A percentile compares a stretch with the other conserved stretches of the same genome.
Evolutionary conservation across 1,140 invertebrate species (phyloP).

Genomic region (Drosophila insularis): DNA sequence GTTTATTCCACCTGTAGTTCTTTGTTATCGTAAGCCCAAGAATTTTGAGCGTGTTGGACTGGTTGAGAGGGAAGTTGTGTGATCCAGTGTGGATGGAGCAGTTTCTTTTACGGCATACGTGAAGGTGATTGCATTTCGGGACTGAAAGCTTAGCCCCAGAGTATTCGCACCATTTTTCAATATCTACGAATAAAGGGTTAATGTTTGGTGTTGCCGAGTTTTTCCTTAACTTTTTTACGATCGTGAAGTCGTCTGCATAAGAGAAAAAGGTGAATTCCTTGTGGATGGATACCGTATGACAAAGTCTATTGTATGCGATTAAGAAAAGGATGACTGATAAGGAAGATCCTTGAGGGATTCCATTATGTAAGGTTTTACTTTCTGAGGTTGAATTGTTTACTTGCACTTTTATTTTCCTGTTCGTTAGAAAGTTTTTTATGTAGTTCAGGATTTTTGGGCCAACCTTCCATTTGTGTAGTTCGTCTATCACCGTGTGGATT

Average conservation of each 20-base stretch:
- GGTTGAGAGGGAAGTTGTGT: no score
- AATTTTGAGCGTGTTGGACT: no score
- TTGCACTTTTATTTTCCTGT: conserved; percentile 13
- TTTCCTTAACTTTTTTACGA: no score
- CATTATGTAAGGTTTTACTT: background rate
- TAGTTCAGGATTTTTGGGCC: background rate
- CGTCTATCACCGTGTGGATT: background rate
- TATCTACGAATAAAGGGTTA: background rate
- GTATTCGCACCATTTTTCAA: background rate
- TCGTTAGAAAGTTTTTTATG: background rate
- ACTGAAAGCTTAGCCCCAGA: background rate
- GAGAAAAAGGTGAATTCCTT: no score
- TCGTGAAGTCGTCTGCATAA: no score
- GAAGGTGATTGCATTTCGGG: background rate
- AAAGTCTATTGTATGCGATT: no score
- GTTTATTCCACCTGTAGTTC: no score
- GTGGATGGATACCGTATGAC: no score
- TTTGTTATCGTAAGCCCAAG: no score
- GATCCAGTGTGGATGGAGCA: no score
- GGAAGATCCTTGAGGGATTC: background rate
- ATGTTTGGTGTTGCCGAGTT: background rate
- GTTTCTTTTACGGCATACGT: background rate
- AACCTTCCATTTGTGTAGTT: background rate
- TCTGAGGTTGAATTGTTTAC: background rate
- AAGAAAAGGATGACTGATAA: no score